Evolutionary conservation across 2,888 invertebrate genomes (phyloP).

Genomic region (Linnaemya vulpina): DNA sequence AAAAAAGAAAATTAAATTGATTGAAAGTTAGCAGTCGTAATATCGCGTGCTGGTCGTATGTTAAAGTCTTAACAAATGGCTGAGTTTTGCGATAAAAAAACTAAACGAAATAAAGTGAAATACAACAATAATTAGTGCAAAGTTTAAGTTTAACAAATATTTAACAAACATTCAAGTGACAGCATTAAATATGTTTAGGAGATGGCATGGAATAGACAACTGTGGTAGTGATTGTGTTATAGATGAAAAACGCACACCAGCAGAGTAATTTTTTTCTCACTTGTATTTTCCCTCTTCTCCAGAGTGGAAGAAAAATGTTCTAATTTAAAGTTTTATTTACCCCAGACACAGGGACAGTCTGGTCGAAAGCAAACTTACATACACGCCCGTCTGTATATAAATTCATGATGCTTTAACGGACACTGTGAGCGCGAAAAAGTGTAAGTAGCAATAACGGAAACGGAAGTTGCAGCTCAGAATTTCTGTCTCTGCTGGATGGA

Average conservation of each 20-base stretch:
- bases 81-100: conserved; percentile 35
- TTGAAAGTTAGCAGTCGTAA: conserved; percentile 53
- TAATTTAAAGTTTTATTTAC: conserved; percentile 43
- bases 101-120: background rate
- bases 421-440: conserved; percentile 72
- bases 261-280: background rate
- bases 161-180: conserved; percentile 55
- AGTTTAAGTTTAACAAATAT: conserved; percentile 60
- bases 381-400: conserved; percentile 24
- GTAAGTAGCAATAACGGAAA: conserved; percentile 71
- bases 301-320: conserved; percentile 4
- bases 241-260: background rate
- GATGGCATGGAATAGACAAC: conserved; percentile 21
- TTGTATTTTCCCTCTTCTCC: background rate
- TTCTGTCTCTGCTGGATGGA: conserved; percentile 54
- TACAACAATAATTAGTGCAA: conserved; percentile 62
- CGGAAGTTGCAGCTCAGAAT: conserved; percentile 73
- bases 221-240: conserved; percentile 11
- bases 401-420: conserved; percentile 56
- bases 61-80: conserved; percentile 55
- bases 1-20: conserved; percentile 21
- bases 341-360: conserved; percentile 42
- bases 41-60: conserved; percentile 59
- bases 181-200: conserved; percentile 28
- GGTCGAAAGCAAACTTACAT: conserved; percentile 22